Evolutionary conservation across 1,140 invertebrate species (phyloP), one percentile per base, ranked within the genome.

Genomic region (honey bee (Apis mellifera)): DNA sequence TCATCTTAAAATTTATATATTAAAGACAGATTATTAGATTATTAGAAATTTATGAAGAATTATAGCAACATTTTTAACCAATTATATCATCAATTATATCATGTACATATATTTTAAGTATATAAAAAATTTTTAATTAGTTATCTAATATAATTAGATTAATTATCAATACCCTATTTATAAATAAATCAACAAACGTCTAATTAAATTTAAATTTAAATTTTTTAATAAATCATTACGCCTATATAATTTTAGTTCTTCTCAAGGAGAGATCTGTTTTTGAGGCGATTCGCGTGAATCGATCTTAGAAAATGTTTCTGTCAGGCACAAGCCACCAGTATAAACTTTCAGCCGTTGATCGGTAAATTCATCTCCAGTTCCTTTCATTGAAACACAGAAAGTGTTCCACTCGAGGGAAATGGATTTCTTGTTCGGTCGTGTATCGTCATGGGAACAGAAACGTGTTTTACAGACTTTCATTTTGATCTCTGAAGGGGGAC

Each of bases 271-370:
- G 26, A 68, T 50, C 26, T 52, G 62, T 60, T 78, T 52, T 78
- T 68, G 32, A n/a, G 54, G 59, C 59, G 52, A 78, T 60, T 78
- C 76, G 65, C 50, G 66, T 60, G 76, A 69, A 78, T 57, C 76
- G 69, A 32, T 79, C 78, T 64, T 52, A 72, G 69, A 72, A 79
- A 79, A 79, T 62, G 78, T 72, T 72, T 55, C 78, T 79, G 78
- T 79, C 78, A 72, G 57, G 57, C 69, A 54, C 78, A 72, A 79
- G 68, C 78, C 57, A 23, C 11, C 55, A 42, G 78, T 79, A 79
- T 64, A 79, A 79, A 72, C 78, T 72, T 79, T 54, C 78, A 79
- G 50, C 69, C 77, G 77, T 71, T 72, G 78, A 71, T 79, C 78
- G 78, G 69, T 79, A 79, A 79, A 79, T 79, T 72, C 59, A 79